Conservation (phyloP, 1,140 invertebrate species). For the Tetragonula clypearis region DNA sequence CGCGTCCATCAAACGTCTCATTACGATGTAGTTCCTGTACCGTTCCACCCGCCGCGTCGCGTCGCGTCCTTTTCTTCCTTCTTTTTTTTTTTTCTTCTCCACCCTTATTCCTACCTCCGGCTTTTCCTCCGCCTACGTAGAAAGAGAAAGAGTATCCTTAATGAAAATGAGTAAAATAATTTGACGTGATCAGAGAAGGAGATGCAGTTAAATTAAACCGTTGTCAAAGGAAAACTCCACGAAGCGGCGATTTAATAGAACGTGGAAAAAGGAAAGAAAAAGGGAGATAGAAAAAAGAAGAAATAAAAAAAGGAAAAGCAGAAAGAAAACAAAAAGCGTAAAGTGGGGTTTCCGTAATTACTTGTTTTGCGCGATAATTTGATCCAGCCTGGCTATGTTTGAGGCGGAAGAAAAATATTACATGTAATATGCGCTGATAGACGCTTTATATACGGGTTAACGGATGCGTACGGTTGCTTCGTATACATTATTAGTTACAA, state of each 20-base stretch:
- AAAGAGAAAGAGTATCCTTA: conserved; percentile 57
- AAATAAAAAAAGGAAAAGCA: not conserved
- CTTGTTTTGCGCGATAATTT: conserved; percentile 34
- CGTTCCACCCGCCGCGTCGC: conserved; percentile 48
- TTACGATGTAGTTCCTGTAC: conserved; percentile 67
- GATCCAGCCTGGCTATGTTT: not conserved
- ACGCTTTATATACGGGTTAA: not conserved
- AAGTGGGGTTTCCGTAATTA: conserved; percentile 34
- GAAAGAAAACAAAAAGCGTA: not conserved
- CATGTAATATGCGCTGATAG: conserved; percentile 5
- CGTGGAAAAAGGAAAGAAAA: not conserved
- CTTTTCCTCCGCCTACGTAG: not conserved
- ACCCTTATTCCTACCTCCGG: no score
- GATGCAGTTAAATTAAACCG: conserved; percentile 44
- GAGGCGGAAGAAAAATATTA: conserved; percentile 1
- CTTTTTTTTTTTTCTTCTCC: not conserved
- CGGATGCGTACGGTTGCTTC: no score
- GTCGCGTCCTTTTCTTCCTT: conserved; percentile 48
- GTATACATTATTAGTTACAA: conserved; percentile 8
- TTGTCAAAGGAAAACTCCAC: conserved; percentile 34
- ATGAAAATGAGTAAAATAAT: conserved; percentile 76
- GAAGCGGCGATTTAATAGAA: conserved; percentile 39
- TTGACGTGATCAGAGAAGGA: conserved; percentile 55
- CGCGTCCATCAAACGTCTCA: conserved; percentile 80
- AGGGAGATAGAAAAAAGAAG: not conserved